Conservation (phyloP, 2,113 vertebrate genomes). For the Dipodomys ordii region DNA sequence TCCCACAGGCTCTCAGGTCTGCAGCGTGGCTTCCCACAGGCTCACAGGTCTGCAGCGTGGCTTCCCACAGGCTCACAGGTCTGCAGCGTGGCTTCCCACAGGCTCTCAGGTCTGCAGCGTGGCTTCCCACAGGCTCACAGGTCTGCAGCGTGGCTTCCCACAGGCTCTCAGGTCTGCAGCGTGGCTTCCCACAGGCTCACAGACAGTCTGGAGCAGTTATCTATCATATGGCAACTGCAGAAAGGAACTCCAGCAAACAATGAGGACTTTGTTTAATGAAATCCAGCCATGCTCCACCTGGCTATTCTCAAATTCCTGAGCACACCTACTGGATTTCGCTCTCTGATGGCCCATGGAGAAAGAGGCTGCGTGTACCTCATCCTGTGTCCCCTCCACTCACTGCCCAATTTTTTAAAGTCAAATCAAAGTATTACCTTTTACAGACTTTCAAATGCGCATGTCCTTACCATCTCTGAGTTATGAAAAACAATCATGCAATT, state of each 20-base stretch:
- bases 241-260: rapidly evolving
- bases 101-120: too few species aligned
- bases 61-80: too few species aligned
- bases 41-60: rapidly evolving
- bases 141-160: too few species aligned
- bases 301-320: not conserved
- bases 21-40: too few species aligned
- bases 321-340: not conserved
- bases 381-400: rapidly evolving
- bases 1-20: too few species aligned
- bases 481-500: not conserved
- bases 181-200: rapidly evolving
- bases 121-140: too few species aligned
- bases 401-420: not conserved
- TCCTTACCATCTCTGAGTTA: not conserved
- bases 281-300: not conserved
- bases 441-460: not conserved
- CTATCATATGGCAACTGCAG: rapidly evolving
- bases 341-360: rapidly evolving
- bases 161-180: too few species aligned
- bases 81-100: too few species aligned
- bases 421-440: not conserved
- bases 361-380: not conserved
- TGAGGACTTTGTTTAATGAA: not conserved
- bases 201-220: not conserved